Percentiles rank a stretch among this genome's conserved stretches.
Conservation (phyloP, 2,888 invertebrate species). For the Drosophila monieri region DNA sequence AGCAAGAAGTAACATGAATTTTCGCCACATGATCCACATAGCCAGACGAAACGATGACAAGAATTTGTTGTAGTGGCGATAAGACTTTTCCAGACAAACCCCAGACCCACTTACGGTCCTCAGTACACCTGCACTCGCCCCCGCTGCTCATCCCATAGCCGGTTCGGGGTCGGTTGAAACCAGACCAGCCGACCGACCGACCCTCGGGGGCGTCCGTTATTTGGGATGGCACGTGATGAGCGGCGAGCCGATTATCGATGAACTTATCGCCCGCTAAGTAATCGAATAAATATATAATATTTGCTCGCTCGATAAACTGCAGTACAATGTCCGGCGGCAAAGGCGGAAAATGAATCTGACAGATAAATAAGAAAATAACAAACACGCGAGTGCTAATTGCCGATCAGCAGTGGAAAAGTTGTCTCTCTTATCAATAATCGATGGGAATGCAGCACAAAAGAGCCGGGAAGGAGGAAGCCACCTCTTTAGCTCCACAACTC, state of each 20-base stretch:
- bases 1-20: neutral
- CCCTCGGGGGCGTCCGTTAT: slow-evolving; percentile 37
- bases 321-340: slow-evolving; percentile 1
- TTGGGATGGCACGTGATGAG: slow-evolving; percentile 29
- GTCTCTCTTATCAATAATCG: slow-evolving; percentile 25
- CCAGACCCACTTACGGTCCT: neutral
- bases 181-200: no score
- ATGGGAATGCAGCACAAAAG: slow-evolving; percentile 39
- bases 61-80: neutral
- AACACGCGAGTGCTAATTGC: slow-evolving; percentile 48
- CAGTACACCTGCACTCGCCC: neutral
- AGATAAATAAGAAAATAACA: slow-evolving; percentile 46
- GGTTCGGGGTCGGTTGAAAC: slow-evolving; percentile 2
- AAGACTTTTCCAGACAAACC: slow-evolving; percentile 3
- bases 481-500: neutral
- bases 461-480: slow-evolving; percentile 19
- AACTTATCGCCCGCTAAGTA: slow-evolving; percentile 21
- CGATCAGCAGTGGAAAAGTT: slow-evolving; percentile 30
- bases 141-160: neutral
- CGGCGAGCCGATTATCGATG: slow-evolving; percentile 13
- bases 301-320: neutral
- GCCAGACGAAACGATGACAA: neutral
- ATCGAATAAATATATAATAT: slow-evolving; percentile 8
- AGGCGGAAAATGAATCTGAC: slow-evolving; percentile 46
- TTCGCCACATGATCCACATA: neutral